These are phyloP conservation scores for Podiceps cristatus DNA, from an alignment of 2,113 vertebrate species.

Conservation along the genomic window DNA sequence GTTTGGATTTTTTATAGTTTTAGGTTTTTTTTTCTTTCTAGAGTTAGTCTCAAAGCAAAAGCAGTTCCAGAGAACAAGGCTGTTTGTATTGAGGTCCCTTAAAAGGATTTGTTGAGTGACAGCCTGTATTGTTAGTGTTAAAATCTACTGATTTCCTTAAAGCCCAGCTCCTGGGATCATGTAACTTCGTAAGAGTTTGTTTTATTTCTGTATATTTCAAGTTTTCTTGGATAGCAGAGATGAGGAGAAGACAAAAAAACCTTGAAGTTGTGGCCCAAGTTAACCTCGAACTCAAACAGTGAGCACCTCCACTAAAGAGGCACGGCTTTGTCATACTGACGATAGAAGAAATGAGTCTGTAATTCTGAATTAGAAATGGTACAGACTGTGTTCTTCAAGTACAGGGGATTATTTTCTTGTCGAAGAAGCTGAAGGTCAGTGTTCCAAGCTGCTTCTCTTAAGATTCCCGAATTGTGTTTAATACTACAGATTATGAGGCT, in stretches of 20 bases:
- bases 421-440: background rate
- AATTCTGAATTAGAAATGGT: background rate
- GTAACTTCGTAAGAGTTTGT: background rate
- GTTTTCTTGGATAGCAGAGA: background rate
- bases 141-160: background rate
- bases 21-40: background rate
- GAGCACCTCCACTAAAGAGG: background rate
- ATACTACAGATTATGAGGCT: background rate
- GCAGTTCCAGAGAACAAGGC: background rate
- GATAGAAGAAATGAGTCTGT: background rate
- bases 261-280: background rate
- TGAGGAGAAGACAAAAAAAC: background rate
- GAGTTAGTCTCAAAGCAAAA: background rate
- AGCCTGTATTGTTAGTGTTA: background rate
- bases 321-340: rapidly evolving
- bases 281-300: background rate
- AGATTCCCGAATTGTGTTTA: background rate
- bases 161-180: background rate
- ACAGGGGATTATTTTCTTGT: slow-evolving; percentile 5
- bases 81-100: background rate
- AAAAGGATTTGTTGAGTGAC: background rate
- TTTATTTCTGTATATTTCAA: background rate
- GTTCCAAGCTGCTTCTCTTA: background rate
- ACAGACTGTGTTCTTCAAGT: background rate
- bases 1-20: too few species aligned